These are phyloP conservation scores for Rambutsinella grinnellia DNA, from an alignment of 2,888 invertebrate species.

Conservation along the genomic window DNA sequence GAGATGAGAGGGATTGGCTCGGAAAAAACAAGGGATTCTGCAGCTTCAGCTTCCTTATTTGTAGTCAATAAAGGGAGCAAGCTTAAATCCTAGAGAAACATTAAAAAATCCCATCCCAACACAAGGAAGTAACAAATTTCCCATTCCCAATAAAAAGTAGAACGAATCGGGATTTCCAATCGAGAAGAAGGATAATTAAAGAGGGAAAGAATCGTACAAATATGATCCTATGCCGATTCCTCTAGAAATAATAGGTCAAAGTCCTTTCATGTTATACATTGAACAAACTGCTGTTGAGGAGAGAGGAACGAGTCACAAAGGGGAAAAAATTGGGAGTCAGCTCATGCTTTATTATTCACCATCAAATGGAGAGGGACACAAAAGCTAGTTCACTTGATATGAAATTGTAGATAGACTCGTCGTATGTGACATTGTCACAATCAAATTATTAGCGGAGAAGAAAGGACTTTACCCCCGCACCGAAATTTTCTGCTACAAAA, in stretches of 20 bases:
- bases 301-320: not conserved
- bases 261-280: not conserved
- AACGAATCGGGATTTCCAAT: not conserved
- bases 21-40: not conserved
- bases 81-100: not conserved
- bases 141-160: conserved; percentile 5
- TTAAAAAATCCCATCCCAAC: not conserved
- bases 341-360: not conserved
- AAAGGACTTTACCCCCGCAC: too few relatives aligned
- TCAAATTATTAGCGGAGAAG: conserved; percentile 40
- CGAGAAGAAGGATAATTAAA: not conserved
- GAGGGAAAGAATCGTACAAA: not conserved
- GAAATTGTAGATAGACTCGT: conserved; percentile 22
- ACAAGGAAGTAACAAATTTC: not conserved
- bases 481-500: too few relatives aligned
- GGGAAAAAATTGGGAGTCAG: not conserved
- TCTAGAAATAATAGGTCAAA: not conserved
- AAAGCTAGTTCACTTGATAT: not conserved
- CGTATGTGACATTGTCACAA: conserved; percentile 42
- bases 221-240: not conserved
- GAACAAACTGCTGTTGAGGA: not conserved
- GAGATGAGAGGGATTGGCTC: not conserved
- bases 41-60: not conserved
- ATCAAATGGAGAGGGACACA: not conserved
- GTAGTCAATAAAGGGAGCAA: not conserved